Evolutionary conservation across 2,113 vertebrate genomes (phyloP).

Genomic region (Phrynosoma platyrhinos): DNA sequence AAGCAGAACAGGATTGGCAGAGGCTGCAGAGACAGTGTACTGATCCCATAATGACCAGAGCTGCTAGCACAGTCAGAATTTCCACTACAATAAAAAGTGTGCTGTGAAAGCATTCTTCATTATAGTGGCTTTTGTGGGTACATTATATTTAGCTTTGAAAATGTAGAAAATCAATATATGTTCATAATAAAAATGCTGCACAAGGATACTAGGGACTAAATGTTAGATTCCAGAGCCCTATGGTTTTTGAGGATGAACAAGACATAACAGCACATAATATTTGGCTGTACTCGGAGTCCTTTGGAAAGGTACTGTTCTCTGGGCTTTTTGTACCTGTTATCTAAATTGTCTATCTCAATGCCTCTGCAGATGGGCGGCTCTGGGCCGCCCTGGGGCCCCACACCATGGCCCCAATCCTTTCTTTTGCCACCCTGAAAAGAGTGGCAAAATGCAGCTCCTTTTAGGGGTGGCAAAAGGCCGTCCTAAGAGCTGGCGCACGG

Average conservation of each 20-base stretch:
- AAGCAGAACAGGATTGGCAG: neutral
- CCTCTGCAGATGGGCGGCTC: too few species aligned
- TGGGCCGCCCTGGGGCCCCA: too few species aligned
- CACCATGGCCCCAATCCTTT: too few species aligned
- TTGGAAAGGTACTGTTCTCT: neutral
- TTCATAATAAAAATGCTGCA: neutral
- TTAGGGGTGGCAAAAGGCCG: too few species aligned
- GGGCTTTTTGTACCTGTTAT: neutral
- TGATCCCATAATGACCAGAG: neutral
- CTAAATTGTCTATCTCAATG: neutral
- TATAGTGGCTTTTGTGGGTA: neutral
- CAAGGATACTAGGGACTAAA: neutral
- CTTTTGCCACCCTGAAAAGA: too few species aligned
- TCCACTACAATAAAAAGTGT: neutral
- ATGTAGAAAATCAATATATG: neutral
- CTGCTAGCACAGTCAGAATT: neutral
- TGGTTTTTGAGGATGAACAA: neutral
- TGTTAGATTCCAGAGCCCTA: neutral
- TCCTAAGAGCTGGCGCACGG: too few species aligned
- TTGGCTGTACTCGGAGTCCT: neutral
- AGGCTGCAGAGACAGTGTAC: neutral
- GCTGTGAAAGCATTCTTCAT: neutral
- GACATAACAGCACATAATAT: neutral
- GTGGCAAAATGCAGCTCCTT: too few species aligned
- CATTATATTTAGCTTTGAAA: neutral